A percentile compares a stretch with the other conserved stretches of the same genome.
phyloP scores from a whole-genome alignment of 2,797 vertebrate genomes.

The Sebastiscus tertius region DNA sequence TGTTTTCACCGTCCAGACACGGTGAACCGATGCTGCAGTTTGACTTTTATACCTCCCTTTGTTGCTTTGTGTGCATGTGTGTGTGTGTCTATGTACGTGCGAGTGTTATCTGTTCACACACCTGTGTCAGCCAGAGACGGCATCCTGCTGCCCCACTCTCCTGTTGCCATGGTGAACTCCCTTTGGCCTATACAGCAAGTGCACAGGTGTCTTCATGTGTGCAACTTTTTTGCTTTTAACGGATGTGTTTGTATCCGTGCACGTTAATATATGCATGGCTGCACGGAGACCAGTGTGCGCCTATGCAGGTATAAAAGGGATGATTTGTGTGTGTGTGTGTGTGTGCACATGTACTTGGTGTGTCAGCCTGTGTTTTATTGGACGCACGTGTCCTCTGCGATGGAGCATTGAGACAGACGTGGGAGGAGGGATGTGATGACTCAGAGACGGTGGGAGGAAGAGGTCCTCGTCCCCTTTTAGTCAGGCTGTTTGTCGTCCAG shows the following conservation, averaged over 20 bases:
- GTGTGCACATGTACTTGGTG: background rate
- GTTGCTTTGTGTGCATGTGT: background rate
- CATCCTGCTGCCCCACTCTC: conserved; percentile 64
- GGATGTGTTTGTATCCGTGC: background rate
- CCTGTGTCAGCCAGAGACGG: conserved; percentile 63
- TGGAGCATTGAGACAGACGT: conserved; percentile 45
- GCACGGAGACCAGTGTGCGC: background rate
- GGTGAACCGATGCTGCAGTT: background rate
- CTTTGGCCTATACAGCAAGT: conserved; percentile 58
- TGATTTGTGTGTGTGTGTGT: background rate
- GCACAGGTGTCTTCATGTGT: conserved; percentile 39
- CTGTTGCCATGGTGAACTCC: conserved; percentile 80
- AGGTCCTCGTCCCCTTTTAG: conserved; percentile 55
- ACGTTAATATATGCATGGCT: background rate
- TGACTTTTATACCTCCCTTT: background rate
- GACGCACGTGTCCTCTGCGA: conserved; percentile 26
- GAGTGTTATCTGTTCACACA: conserved; percentile 55
- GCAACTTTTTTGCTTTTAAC: conserved; percentile 32
- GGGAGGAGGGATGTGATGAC: conserved; percentile 64
- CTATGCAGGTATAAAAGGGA: background rate
- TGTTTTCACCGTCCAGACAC: background rate
- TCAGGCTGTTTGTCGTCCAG: conserved; percentile 32
- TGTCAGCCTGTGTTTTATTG: conserved; percentile 30
- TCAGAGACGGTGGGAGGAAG: conserved; percentile 62
- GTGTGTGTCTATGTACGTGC: background rate